Evolutionary conservation across 2,113 vertebrate species (phyloP).

Genomic region (Pachycephala philippinensis): DNA sequence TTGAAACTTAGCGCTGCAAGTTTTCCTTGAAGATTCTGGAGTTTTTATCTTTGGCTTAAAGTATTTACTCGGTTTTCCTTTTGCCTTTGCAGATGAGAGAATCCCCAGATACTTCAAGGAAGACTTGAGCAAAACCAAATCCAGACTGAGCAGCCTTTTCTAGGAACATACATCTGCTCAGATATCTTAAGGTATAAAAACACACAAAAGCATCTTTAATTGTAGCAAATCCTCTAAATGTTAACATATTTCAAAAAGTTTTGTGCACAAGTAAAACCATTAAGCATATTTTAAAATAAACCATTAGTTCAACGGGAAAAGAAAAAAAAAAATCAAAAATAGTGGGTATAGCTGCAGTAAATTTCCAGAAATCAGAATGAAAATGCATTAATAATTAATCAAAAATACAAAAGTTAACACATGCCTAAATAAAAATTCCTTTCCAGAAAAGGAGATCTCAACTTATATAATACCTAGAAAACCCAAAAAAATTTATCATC

Average conservation of each 20-base stretch:
- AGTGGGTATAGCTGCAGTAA: not conserved
- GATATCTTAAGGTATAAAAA: not conserved
- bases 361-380: not conserved
- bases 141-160: not conserved
- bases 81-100: not conserved
- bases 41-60: not conserved
- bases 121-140: not conserved
- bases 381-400: not conserved
- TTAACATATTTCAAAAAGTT: not conserved
- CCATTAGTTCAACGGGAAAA: not conserved
- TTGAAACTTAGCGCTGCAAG: not conserved
- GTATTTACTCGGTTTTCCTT: not conserved
- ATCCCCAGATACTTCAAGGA: not conserved
- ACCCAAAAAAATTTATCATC: not conserved
- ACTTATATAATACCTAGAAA: not conserved
- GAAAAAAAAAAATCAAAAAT: not conserved
- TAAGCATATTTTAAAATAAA: not conserved
- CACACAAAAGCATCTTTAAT: not conserved
- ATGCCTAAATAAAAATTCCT: not conserved
- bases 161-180: not conserved
- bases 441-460: not conserved
- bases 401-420: not conserved
- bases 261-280: not conserved
- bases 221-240: not conserved
- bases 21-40: not conserved